These are phyloP conservation scores for Crotalus helleri DNA, from an alignment of 2,113 vertebrate species.

Conservation along the genomic window DNA sequence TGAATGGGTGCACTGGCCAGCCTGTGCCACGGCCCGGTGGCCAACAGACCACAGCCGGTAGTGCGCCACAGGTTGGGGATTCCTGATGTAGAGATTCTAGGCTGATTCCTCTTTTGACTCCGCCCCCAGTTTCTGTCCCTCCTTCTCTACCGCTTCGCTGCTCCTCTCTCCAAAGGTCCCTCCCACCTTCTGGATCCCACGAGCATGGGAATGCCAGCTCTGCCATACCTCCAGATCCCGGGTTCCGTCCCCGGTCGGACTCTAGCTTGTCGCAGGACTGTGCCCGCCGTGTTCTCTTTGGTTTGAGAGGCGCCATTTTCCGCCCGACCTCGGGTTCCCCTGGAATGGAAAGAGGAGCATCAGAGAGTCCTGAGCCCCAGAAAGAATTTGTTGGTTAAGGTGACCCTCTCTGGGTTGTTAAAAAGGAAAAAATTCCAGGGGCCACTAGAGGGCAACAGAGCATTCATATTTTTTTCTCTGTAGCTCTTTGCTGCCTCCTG, in stretches of 20 bases:
- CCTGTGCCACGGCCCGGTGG: too few species aligned
- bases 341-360: conserved; percentile 37
- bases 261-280: conserved; percentile 71
- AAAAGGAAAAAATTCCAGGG: not conserved
- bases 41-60: too few species aligned
- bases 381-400: not conserved
- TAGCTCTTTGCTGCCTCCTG: not conserved
- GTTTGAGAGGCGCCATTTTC: conserved; percentile 63
- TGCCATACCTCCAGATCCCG: conserved; percentile 38
- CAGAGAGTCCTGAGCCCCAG: not conserved
- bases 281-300: conserved; percentile 65
- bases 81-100: not conserved
- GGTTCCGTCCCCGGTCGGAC: conserved; percentile 51
- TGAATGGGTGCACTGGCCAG: too few species aligned
- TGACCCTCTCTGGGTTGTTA: not conserved
- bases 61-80: too few species aligned
- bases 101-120: not conserved
- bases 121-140: not conserved
- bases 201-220: too few species aligned
- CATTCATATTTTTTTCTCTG: not conserved
- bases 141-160: not conserved
- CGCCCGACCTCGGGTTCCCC: conserved; percentile 47
- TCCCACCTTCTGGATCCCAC: not conserved
- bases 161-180: not conserved
- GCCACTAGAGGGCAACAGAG: not conserved